A percentile compares a stretch with the other conserved stretches of the same genome.
These are phyloP conservation scores for Asbolus verrucosus DNA, from an alignment of 1,140 invertebrate species.

Conservation along the genomic window DNA sequence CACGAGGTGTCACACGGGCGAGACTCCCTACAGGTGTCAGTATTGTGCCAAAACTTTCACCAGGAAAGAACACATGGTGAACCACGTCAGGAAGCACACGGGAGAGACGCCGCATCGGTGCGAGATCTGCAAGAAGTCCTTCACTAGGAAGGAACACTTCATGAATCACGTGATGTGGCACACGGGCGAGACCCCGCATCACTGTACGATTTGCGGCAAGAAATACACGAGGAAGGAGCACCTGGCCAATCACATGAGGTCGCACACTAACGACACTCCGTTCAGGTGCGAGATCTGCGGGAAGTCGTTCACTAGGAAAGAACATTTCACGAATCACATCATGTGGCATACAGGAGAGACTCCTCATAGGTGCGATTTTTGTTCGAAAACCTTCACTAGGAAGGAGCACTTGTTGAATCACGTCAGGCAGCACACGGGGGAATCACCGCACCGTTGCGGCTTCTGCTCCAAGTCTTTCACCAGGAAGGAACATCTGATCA, in stretches of 20 bases:
- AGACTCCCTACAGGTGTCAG: conserved; percentile 78
- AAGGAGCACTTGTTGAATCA: conserved; percentile 87
- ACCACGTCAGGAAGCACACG: conserved; percentile 78
- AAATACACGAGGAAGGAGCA: conserved; percentile 84
- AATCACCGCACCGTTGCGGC: conserved; percentile 84
- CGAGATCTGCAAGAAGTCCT: conserved; percentile 77
- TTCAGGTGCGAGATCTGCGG: conserved; percentile 82
- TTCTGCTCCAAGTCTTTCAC: conserved; percentile 88
- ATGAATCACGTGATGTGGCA: conserved; percentile 76
- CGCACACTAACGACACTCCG: conserved; percentile 72
- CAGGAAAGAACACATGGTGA: conserved; percentile 76
- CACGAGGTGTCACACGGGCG: conserved; percentile 85
- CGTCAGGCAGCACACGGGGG: conserved; percentile 83
- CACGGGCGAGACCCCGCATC: conserved; percentile 79
- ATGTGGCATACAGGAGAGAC: conserved; percentile 90
- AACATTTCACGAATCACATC: conserved; percentile 88
- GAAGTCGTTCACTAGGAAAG: conserved; percentile 88
- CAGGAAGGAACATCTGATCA: conserved; percentile 84
- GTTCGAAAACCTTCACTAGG: conserved; percentile 85
- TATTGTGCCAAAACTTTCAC: conserved; percentile 80
- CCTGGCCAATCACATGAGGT: conserved; percentile 81
- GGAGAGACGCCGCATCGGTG: conserved; percentile 82
- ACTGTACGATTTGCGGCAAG: conserved; percentile 81
- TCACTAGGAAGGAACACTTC: conserved; percentile 76
- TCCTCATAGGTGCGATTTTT: conserved; percentile 86